These are phyloP conservation scores for Limnephilus lunatus DNA, from an alignment of 2,888 invertebrate species.

Conservation along the genomic window DNA sequence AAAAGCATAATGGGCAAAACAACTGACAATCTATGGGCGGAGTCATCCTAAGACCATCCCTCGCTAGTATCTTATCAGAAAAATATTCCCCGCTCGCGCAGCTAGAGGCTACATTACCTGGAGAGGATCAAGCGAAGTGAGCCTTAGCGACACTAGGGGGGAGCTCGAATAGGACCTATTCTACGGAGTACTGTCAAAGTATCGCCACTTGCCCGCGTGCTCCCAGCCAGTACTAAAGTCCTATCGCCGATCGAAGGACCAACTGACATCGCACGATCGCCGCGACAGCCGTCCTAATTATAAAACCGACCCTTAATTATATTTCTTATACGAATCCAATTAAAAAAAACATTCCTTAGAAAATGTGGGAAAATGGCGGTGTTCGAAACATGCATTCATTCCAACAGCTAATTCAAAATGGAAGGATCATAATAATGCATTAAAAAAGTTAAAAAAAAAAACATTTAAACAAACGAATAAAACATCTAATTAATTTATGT, in stretches of 20 bases:
- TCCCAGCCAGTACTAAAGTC: conserved; percentile 53
- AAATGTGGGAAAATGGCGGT: conserved; percentile 27
- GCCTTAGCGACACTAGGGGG: conserved; percentile 55
- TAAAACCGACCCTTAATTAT: background rate
- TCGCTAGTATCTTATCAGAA: conserved; percentile 55
- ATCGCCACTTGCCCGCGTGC: conserved; percentile 62
- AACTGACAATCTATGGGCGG: conserved; percentile 45
- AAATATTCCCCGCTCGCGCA: conserved; percentile 47
- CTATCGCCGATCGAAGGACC: conserved; percentile 39
- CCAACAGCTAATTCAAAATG: conserved; percentile 38
- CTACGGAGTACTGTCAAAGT: conserved; percentile 64
- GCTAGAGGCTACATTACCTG: conserved; percentile 48
- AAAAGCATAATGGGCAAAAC: conserved; percentile 19
- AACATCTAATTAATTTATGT: background rate
- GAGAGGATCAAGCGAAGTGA: conserved; percentile 35
- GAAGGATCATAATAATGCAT: conserved; percentile 22
- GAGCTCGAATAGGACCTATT: conserved; percentile 49
- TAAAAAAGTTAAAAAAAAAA: background rate
- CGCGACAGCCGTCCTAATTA: background rate
- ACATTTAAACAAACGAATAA: background rate
- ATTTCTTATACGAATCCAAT: background rate
- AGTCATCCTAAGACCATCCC: conserved; percentile 42
- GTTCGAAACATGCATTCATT: conserved; percentile 9
- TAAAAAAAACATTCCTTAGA: background rate
- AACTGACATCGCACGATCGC: conserved; percentile 34